Evolutionary conservation across 2,113 vertebrate genomes (phyloP).

Genomic region (Chaenogobius annularis): DNA sequence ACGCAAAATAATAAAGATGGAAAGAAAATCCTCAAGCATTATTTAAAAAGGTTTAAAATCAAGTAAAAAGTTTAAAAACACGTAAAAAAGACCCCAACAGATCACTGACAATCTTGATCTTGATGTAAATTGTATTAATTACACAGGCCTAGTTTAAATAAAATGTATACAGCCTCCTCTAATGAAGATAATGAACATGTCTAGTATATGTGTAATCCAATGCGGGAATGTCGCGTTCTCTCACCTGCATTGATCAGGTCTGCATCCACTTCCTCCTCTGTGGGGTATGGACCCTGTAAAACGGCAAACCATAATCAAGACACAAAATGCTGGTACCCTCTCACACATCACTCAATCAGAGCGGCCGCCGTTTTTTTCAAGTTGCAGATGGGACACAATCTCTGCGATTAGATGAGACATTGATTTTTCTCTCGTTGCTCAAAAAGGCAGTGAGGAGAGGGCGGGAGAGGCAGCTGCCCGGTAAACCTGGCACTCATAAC

Average conservation of each 20-base stretch:
- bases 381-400: constrained; percentile 52
- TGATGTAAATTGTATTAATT: no score
- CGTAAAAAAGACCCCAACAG: no score
- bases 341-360: constrained; percentile 39
- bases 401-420: constrained; percentile 60
- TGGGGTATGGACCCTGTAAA: constrained; percentile 91
- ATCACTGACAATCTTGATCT: no score
- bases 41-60: no score
- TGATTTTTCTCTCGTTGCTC: constrained; percentile 61
- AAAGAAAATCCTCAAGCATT: no score
- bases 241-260: constrained; percentile 98
- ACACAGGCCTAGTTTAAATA: no score
- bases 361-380: constrained; percentile 31
- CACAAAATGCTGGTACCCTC: constrained; percentile 5
- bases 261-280: constrained; percentile 87
- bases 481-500: constrained; percentile 38
- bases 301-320: constrained; percentile 22
- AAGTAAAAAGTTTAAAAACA: no score
- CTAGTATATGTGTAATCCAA: background rate
- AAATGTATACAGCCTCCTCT: no score
- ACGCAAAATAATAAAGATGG: no score
- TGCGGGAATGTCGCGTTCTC: constrained; percentile 14
- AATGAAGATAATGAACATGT: no score
- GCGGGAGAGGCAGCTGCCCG: constrained; percentile 11
- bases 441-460: constrained; percentile 34